Base-by-base conservation (phyloP, 2,888 invertebrate genomes). In the Bimastos eiseni region DNA sequence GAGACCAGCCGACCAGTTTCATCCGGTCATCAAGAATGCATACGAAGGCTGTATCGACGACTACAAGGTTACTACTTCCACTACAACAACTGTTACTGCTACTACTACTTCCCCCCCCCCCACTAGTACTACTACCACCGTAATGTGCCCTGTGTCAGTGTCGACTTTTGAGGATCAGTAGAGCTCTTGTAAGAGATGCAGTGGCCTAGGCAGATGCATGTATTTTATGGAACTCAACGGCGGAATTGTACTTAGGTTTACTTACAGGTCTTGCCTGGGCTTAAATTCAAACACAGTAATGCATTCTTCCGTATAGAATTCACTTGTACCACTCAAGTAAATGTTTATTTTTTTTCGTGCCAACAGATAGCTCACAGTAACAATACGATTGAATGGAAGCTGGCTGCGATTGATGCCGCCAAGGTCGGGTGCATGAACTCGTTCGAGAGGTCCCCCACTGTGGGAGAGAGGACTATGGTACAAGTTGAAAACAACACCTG, bases 11-110 rank as follows among this genome's bases (percentile, higher is more conserved):
- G 1, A 0, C 70, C 8, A 8, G 30, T n/a, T 70, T 70, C n/a
- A 8, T 70, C n/a, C 30, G 6, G 83, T 89, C 33, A 36, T 90
- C 19, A 37, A 44, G 19, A 90, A 88, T 41, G 90, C 90, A 34
- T 30, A 89, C 33, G 55, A 89, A 34, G 91, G 90, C 2, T 91
- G 91, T 44, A n/a, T 90, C 21, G 91, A 91, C 44, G 91, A 91
- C 55, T 90, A 90, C 33, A 88, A 91, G 83, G 91, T 91, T 33
- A 90, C 44, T 83, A 11, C 38, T 37, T n/a, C n/a, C n/a, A n/a
- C n/a, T n/a, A n/a, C n/a, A n/a, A n/a, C n/a, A n/a, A n/a, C n/a
- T n/a, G n/a, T n/a, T n/a, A n/a, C n/a, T n/a, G n/a, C n/a, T n/a
- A n/a, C n/a, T n/a, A n/a, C n/a, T n/a, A n/a, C n/a, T n/a, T n/a